Percentiles rank a stretch among this genome's conserved stretches.
Conservation (phyloP, 2,113 vertebrate genomes). For the Balaenoptera acutorostrata region DNA sequence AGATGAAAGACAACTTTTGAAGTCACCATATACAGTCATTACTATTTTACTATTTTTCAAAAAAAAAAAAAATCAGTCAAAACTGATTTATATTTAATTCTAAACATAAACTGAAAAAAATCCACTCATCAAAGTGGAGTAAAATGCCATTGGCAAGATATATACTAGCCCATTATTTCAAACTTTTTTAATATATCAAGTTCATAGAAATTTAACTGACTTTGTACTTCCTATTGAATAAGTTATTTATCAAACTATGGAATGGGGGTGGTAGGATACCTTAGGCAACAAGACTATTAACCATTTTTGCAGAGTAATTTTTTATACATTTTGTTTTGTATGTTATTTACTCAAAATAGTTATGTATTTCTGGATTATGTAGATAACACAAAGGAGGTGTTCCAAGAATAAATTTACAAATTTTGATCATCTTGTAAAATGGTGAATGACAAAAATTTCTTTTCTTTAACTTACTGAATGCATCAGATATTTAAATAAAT, state of each 20-base stretch:
- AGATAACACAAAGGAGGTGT: neutral
- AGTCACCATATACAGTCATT: neutral
- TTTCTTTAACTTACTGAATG: neutral
- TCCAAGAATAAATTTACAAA: neutral
- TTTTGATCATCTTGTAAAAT: neutral
- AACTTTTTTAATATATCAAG: neutral
- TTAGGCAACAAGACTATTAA: neutral
- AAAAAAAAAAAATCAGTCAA: neutral
- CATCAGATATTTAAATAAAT: neutral
- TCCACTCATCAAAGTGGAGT: neutral
- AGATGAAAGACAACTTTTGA: slow-evolving; percentile 8
- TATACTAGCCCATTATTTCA: neutral
- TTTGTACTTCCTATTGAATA: neutral
- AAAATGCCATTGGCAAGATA: neutral
- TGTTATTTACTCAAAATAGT: neutral
- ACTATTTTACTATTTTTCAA: neutral
- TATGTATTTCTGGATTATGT: neutral
- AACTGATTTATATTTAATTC: neutral
- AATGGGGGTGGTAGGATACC: neutral
- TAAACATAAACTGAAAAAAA: neutral
- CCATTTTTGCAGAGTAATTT: neutral
- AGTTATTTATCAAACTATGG: neutral
- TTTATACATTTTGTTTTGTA: neutral
- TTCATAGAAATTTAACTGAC: neutral
- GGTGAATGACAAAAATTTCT: neutral